phyloP scores from a whole-genome alignment of 2,888 invertebrate species.

The Graphium colonna region DNA sequence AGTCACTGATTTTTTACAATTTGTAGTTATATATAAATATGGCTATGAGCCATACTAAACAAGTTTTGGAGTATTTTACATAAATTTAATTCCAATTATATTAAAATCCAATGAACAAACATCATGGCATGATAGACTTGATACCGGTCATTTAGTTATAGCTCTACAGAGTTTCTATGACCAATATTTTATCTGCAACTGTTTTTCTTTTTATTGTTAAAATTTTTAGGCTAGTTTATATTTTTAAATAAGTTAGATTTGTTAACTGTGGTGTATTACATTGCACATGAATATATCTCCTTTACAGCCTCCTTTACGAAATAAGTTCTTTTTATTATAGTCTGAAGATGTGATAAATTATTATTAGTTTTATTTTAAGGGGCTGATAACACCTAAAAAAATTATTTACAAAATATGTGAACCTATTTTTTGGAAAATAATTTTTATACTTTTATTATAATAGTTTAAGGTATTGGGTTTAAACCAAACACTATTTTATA shows the following conservation, averaged over 20 bases:
- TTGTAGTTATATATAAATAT: conserved; percentile 46
- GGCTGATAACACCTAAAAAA: conserved; percentile 36
- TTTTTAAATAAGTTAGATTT: conserved; percentile 76
- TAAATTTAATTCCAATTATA: conserved; percentile 67
- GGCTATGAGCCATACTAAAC: conserved; percentile 67
- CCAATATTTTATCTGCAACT: conserved; percentile 72
- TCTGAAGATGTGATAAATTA: conserved; percentile 76
- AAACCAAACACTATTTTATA: conserved; percentile 9
- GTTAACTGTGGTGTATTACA: conserved; percentile 77
- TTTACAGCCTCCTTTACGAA: conserved; percentile 69
- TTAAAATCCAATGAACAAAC: conserved; percentile 62
- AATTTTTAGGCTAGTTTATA: conserved; percentile 80
- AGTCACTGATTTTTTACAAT: conserved; percentile 75
- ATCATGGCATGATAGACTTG: conserved; percentile 74
- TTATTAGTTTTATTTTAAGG: conserved; percentile 58
- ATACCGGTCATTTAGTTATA: conserved; percentile 75
- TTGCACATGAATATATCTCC: conserved; percentile 72
- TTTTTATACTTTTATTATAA: conserved; percentile 17
- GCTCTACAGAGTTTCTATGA: conserved; percentile 77
- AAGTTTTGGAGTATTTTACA: conserved; percentile 78
- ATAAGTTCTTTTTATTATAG: conserved; percentile 65
- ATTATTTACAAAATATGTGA: conserved; percentile 13
- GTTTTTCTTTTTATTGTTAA: conserved; percentile 75
- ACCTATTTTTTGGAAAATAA: conserved; percentile 21
- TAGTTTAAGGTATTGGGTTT: conserved; percentile 6